A percentile compares a stretch with the other conserved stretches of the same genome.
Evolutionary conservation across 2,797 vertebrate genomes (phyloP).

Genomic region (Karalla daura): DNA sequence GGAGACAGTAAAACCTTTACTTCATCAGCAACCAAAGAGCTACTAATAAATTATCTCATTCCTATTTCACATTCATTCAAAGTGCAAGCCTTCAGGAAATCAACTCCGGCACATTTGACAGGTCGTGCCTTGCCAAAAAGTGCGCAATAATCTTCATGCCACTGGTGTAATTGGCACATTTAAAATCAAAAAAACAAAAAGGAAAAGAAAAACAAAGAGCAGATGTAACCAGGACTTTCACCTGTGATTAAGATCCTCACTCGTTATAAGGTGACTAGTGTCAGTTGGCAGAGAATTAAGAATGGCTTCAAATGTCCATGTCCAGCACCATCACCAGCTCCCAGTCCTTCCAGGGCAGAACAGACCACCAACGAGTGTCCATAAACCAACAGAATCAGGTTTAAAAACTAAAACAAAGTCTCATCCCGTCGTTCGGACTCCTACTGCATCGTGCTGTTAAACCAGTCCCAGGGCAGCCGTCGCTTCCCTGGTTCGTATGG

Average conservation of each 20-base stretch:
- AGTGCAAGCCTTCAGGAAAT: constrained; percentile 68
- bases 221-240: constrained; percentile 28
- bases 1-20: constrained; percentile 81
- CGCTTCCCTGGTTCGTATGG: constrained; percentile 10
- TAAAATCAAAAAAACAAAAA: too few species aligned
- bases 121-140: constrained; percentile 24
- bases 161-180: constrained; percentile 66
- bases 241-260: constrained; percentile 21
- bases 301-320: constrained; percentile 46
- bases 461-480: constrained; percentile 14
- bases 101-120: constrained; percentile 46
- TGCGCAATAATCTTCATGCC: constrained; percentile 35
- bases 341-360: constrained; percentile 34
- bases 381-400: constrained; percentile 6
- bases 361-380: constrained; percentile 14
- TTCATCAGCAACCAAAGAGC: constrained; percentile 77
- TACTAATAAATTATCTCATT: constrained; percentile 84
- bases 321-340: constrained; percentile 34
- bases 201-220: constrained; percentile 19
- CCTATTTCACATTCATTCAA: constrained; percentile 74
- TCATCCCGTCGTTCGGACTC: constrained; percentile 12
- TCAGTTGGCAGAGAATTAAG: constrained; percentile 62
- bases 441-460: constrained; percentile 31
- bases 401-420: constrained; percentile 31
- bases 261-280: constrained; percentile 16